Base-by-base conservation (phyloP, 92 coral and sea anemone species). In the Epizoanthus rinbou region DNA sequence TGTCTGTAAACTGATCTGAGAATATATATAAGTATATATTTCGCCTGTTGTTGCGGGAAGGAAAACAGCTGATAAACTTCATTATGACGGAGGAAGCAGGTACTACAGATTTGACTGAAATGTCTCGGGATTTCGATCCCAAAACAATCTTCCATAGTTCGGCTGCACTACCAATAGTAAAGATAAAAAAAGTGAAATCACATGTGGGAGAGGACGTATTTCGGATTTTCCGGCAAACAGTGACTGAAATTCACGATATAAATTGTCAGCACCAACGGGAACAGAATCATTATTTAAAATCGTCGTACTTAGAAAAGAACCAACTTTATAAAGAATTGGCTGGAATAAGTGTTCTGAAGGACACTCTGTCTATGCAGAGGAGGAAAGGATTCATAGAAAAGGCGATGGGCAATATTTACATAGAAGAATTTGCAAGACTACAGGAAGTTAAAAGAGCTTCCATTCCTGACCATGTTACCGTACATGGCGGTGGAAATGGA, bases 181-280 rank as follows among this genome's bases (percentile, higher is more conserved):
- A 93, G 71, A 89, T 87, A 37, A 70, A 69, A 35, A 76, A 78
- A 63, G 62, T 88, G 28, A 93, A 87, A 62, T 65, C 93, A 4
- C 80, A 84, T 9, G 89, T 89, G 91, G 90, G 84, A 9, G 98
- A 93, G 45, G 95, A 93, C 37, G 98, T 93, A 18, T 93, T 93
- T 59, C 85, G 98, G 33, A 93, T 93, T 70, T 93, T 91, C 74
- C 91, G 98, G 14, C 85, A 89, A 81, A 89, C 98, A 15, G 92
- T 91, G 45, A 85, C 86, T 67, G 87, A 91, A 37, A 87, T 93
- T 54, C 73, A 86, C 22, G 76, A 79, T 71, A 93, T 93, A 17
- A 76, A 75, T 24, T 80, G 67, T 45, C 92, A 89, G 43, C 89
- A 91, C 45, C 95, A 93, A 62, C 84, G 66, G 41, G 95, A 93